These are phyloP conservation scores for Neodiprion virginianus DNA, from an alignment of 1,140 invertebrate genomes.

Conservation along the genomic window DNA sequence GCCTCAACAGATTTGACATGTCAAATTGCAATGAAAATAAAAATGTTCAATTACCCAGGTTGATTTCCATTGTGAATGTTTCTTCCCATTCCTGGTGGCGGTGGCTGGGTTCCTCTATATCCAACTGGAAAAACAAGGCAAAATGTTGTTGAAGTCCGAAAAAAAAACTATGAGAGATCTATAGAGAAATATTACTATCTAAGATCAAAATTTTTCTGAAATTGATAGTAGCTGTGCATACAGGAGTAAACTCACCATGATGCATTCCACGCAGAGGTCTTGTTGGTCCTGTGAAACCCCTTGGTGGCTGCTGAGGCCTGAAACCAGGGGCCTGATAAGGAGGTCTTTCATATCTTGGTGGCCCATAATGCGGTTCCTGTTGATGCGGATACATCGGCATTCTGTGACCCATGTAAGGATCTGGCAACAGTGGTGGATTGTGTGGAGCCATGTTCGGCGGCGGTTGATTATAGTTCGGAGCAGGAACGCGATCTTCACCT, in stretches of 20 bases:
- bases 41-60: slow-evolving; percentile 44
- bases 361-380: slow-evolving; percentile 57
- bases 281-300: slow-evolving; percentile 53
- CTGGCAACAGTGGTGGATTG: slow-evolving; percentile 52
- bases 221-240: not conserved
- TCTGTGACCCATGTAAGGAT: slow-evolving; percentile 56
- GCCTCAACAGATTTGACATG: not conserved
- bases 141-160: not conserved
- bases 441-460: slow-evolving; percentile 51
- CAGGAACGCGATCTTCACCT: slow-evolving; percentile 54
- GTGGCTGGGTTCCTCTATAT: slow-evolving; percentile 56
- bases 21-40: slow-evolving; percentile 10
- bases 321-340: slow-evolving; percentile 52
- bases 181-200: not conserved
- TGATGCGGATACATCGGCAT: slow-evolving; percentile 58
- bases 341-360: slow-evolving; percentile 52
- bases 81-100: slow-evolving; percentile 54
- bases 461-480: slow-evolving; percentile 51
- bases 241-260: slow-evolving; percentile 45
- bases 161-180: not conserved
- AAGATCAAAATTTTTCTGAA: too few species aligned
- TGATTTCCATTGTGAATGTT: slow-evolving; percentile 57
- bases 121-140: slow-evolving; percentile 40
- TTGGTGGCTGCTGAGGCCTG: slow-evolving; percentile 48
- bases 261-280: slow-evolving; percentile 57